Conservation (phyloP, 2,113 vertebrate genomes). For the Bubalus kerabau region DNA sequence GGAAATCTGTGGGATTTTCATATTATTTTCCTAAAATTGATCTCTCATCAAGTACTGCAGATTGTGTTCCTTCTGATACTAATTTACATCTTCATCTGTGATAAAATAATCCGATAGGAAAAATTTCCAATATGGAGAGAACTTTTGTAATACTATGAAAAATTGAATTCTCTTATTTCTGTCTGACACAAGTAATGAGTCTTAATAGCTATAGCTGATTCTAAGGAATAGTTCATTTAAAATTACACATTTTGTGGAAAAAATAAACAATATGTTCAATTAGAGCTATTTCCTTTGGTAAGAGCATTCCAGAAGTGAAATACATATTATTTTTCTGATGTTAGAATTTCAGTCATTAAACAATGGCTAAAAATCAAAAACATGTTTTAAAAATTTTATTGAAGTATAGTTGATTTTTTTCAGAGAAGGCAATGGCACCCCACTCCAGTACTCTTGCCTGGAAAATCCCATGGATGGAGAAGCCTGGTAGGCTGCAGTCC, state of each 20-base stretch:
- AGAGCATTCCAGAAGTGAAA: not conserved
- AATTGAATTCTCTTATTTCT: not conserved
- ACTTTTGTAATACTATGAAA: not conserved
- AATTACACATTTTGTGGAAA: not conserved
- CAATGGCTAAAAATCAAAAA: not conserved
- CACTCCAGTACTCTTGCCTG: too few species aligned
- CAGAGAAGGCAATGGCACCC: too few species aligned
- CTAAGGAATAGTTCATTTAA: not conserved
- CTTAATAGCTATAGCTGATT: not conserved
- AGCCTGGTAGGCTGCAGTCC: too few species aligned
- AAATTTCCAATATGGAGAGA: not conserved
- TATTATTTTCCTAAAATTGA: not conserved
- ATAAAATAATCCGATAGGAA: not conserved
- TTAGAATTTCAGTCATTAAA: not conserved
- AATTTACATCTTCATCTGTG: not conserved
- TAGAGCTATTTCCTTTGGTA: not conserved
- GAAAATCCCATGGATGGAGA: too few species aligned
- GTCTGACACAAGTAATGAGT: not conserved
- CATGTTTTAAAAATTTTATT: not conserved
- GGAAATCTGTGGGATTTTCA: not conserved
- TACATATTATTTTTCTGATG: not conserved
- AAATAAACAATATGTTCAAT: not conserved
- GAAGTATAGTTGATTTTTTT: not conserved
- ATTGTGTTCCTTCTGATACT: not conserved
- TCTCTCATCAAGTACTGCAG: not conserved